Evolutionary conservation across 2,888 invertebrate species (phyloP).

Genomic region (Lepas anatifera): DNA sequence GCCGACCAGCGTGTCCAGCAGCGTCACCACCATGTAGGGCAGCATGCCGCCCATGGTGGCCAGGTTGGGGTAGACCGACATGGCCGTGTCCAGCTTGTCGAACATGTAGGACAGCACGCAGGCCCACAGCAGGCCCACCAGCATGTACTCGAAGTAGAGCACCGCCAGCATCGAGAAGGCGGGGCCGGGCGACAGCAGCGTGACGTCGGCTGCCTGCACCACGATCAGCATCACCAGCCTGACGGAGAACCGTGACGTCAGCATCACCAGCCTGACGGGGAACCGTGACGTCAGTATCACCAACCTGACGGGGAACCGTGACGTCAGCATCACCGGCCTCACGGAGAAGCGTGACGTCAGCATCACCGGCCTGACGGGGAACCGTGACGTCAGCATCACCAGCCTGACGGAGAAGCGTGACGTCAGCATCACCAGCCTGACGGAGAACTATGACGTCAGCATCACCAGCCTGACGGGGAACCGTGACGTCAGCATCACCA

Average conservation of each 20-base stretch:
- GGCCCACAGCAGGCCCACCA: slow-evolving; percentile 59
- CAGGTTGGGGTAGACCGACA: slow-evolving; percentile 62
- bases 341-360: too few relatives aligned
- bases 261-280: neutral
- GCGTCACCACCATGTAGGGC: slow-evolving; percentile 57
- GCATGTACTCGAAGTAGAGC: slow-evolving; percentile 55
- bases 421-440: too few relatives aligned
- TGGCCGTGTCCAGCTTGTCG: slow-evolving; percentile 68
- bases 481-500: too few relatives aligned
- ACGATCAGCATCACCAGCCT: slow-evolving; percentile 20
- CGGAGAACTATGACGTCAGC: too few relatives aligned
- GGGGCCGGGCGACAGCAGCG: slow-evolving; percentile 52
- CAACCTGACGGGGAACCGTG: too few relatives aligned
- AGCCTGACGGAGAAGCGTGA: too few relatives aligned
- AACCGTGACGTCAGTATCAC: neutral
- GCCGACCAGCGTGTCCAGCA: slow-evolving; percentile 46
- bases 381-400: too few relatives aligned
- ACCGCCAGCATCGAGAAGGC: slow-evolving; percentile 54
- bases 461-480: too few relatives aligned
- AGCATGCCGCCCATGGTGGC: slow-evolving; percentile 60
- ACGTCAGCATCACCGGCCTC: too few relatives aligned
- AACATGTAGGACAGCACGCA: slow-evolving; percentile 67
- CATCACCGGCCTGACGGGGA: too few relatives aligned
- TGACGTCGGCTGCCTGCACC: slow-evolving; percentile 45
- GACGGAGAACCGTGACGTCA: neutral